phyloP scores from a whole-genome alignment of 2,113 vertebrate species.

The Gymnarchus niloticus region DNA sequence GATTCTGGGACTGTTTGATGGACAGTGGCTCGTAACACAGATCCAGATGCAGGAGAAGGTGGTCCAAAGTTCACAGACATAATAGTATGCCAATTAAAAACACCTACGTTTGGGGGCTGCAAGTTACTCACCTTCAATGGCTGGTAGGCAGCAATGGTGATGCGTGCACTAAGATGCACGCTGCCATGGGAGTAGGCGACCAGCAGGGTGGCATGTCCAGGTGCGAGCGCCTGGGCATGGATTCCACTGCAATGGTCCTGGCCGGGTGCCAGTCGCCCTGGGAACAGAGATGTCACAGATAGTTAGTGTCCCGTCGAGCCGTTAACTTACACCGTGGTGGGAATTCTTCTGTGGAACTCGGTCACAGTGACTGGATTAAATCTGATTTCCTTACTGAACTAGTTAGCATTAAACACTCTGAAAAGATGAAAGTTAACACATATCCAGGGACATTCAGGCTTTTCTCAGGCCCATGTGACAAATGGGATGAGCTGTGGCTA shows the following conservation, averaged over 20 bases:
- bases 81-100: background rate
- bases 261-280: slow-evolving; percentile 71
- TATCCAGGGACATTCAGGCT: background rate
- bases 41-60: background rate
- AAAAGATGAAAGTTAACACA: background rate
- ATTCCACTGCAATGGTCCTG: slow-evolving; percentile 77
- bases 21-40: background rate
- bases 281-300: slow-evolving; percentile 7
- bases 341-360: background rate
- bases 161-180: slow-evolving; percentile 73
- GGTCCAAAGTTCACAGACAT: no score
- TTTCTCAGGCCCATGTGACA: background rate
- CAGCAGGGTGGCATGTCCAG: slow-evolving; percentile 69
- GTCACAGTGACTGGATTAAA: background rate
- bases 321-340: background rate
- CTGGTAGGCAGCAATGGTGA: slow-evolving; percentile 79
- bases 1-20: background rate
- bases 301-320: background rate
- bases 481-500: background rate
- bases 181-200: slow-evolving; percentile 78
- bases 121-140: slow-evolving; percentile 73
- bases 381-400: background rate
- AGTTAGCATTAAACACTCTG: background rate
- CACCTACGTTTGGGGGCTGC: background rate
- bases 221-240: slow-evolving; percentile 66